Evolutionary conservation across 2,888 invertebrate species (phyloP).

Genomic region (Sisyra nigra): DNA sequence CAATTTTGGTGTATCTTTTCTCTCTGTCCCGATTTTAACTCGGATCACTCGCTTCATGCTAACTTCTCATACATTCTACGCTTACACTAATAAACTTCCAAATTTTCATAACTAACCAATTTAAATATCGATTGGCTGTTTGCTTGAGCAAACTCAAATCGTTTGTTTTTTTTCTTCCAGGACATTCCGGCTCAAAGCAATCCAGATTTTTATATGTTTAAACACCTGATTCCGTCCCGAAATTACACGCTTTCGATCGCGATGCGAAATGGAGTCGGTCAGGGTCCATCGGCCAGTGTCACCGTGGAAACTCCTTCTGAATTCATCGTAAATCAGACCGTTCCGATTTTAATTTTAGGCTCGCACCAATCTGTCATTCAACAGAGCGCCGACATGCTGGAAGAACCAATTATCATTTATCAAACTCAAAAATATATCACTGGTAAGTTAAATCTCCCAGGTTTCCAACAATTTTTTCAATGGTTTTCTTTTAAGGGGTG

Average conservation of each 20-base stretch:
- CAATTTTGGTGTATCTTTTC: background rate
- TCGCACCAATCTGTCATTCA: conserved; percentile 50
- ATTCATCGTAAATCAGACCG: conserved; percentile 24
- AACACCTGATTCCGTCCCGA: conserved; percentile 50
- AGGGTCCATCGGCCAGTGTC: conserved; percentile 52
- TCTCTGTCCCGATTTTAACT: too few relatives aligned
- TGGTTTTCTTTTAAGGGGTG: conserved; percentile 38
- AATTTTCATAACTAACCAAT: too few relatives aligned
- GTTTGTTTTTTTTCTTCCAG: conserved; percentile 25
- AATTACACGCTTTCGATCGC: conserved; percentile 64
- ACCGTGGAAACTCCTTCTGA: conserved; percentile 50
- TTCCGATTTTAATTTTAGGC: conserved; percentile 49
- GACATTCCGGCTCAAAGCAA: conserved; percentile 59
- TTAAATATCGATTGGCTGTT: too few relatives aligned
- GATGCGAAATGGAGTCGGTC: conserved; percentile 65
- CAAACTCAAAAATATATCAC: conserved; percentile 35
- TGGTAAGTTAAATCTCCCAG: conserved; percentile 24
- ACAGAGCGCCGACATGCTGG: conserved; percentile 47
- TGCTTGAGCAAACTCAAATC: background rate
- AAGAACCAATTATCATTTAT: conserved; percentile 48
- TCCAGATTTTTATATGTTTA: conserved; percentile 57
- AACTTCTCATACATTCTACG: background rate
- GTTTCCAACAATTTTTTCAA: conserved; percentile 4
- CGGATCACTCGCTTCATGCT: background rate
- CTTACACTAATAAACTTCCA: background rate